Conservation (phyloP, 2,888 invertebrate genomes). For the Nymphalis c-album region DNA sequence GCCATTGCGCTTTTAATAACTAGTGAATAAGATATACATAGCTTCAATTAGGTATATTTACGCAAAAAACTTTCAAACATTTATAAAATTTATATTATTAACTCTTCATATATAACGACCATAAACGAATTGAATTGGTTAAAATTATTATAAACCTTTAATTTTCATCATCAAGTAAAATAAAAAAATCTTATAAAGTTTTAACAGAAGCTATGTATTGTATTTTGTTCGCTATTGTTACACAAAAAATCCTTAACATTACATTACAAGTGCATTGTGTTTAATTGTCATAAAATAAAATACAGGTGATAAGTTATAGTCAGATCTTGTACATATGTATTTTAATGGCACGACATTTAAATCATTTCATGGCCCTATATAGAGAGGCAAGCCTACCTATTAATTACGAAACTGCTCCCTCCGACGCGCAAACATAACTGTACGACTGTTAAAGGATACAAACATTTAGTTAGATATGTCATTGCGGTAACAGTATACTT, state of each 20-base stretch:
- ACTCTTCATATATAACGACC: too few relatives aligned
- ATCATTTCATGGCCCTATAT: slow-evolving; percentile 62
- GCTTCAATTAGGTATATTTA: too few relatives aligned
- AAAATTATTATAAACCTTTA: not conserved
- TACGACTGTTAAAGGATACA: slow-evolving; percentile 71
- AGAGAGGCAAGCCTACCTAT: slow-evolving; percentile 56
- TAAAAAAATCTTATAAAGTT: not conserved
- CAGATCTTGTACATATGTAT: slow-evolving; percentile 31
- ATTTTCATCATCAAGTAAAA: not conserved
- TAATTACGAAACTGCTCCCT: slow-evolving; percentile 70
- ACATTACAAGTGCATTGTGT: not conserved
- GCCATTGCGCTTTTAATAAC: too few relatives aligned
- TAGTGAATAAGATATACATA: too few relatives aligned
- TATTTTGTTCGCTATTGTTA: not conserved
- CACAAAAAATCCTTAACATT: too few relatives aligned
- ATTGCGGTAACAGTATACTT: slow-evolving; percentile 72
- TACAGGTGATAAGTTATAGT: slow-evolving; percentile 1
- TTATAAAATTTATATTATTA: too few relatives aligned
- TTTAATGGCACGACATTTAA: slow-evolving; percentile 55
- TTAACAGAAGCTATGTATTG: not conserved
- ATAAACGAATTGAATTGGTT: too few relatives aligned
- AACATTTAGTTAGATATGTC: slow-evolving; percentile 75
- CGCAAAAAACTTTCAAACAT: too few relatives aligned
- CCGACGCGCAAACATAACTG: slow-evolving; percentile 63
- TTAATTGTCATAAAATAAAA: not conserved